Conservation (phyloP, 2,113 vertebrate genomes). For the Sturnira hondurensis region DNA sequence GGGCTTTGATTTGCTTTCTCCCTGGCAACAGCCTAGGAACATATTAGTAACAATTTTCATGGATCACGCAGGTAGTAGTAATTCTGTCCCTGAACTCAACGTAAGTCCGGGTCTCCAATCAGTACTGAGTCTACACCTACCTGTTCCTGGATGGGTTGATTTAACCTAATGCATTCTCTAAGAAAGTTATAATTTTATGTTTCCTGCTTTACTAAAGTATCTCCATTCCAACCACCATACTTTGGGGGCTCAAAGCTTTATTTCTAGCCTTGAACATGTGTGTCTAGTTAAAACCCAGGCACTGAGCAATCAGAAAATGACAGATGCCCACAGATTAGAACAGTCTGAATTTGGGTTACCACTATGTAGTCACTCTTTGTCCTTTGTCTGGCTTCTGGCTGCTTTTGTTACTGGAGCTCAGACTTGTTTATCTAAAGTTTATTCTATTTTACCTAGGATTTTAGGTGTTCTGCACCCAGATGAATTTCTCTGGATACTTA, state of each 20-base stretch:
- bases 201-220: not conserved
- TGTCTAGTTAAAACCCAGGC: not conserved
- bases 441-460: constrained; percentile 4
- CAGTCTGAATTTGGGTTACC: not conserved
- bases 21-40: not conserved
- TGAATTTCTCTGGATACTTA: constrained; percentile 11
- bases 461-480: not conserved
- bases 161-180: not conserved
- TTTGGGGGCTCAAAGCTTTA: not conserved
- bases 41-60: not conserved
- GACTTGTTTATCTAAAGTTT: not conserved
- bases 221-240: not conserved
- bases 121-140: not conserved
- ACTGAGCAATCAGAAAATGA: not conserved
- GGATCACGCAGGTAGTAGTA: not conserved
- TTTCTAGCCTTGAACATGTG: not conserved
- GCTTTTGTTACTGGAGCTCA: not conserved
- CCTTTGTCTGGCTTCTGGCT: not conserved
- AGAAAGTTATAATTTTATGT: not conserved
- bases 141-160: not conserved
- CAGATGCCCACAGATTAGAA: not conserved
- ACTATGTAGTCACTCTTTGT: not conserved
- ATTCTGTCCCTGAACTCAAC: too few relatives aligned
- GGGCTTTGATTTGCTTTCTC: not conserved
- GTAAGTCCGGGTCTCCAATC: not conserved